phyloP scores from a whole-genome alignment of 2,888 invertebrate genomes.

The Acronicta leporina region DNA sequence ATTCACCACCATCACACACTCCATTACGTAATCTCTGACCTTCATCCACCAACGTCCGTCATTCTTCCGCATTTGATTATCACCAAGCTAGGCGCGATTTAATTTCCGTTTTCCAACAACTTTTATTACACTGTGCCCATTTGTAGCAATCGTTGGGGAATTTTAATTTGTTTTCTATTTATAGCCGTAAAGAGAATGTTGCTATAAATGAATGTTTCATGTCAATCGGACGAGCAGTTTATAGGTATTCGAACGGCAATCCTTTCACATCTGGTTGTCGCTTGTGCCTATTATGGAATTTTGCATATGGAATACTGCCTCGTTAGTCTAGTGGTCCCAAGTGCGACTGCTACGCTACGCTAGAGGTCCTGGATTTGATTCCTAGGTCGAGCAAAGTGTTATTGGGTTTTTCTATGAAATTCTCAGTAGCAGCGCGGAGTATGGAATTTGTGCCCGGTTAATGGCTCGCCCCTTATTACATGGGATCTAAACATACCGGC shows the following conservation, averaged over 20 bases:
- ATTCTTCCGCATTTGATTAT: conserved; percentile 31
- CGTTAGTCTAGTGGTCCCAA: too few relatives aligned
- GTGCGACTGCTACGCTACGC: too few relatives aligned
- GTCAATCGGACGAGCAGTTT: conserved; percentile 45
- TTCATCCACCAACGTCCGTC: conserved; percentile 7
- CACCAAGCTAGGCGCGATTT: conserved; percentile 18
- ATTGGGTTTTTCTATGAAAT: too few relatives aligned
- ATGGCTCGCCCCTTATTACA: too few relatives aligned
- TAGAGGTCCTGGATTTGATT: too few relatives aligned
- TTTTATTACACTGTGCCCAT: conserved; percentile 35
- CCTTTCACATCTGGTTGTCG: conserved; percentile 11
- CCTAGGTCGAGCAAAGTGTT: too few relatives aligned
- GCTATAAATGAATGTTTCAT: conserved; percentile 44
- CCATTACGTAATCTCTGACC: conserved; percentile 3
- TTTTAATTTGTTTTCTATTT: conserved; percentile 49
- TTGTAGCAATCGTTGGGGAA: conserved; percentile 31
- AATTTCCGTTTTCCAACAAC: conserved; percentile 42
- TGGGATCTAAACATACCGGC: too few relatives aligned
- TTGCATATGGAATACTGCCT: too few relatives aligned
- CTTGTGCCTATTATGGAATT: background rate
- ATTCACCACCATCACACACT: background rate
- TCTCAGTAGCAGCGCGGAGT: too few relatives aligned
- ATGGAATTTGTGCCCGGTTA: too few relatives aligned
- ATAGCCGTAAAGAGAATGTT: conserved; percentile 33
- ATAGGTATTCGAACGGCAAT: conserved; percentile 11